Evolutionary conservation across 2,797 vertebrate species (phyloP), one percentile per base, ranked within the genome.

Genomic region (Sparidentex hasta): DNA sequence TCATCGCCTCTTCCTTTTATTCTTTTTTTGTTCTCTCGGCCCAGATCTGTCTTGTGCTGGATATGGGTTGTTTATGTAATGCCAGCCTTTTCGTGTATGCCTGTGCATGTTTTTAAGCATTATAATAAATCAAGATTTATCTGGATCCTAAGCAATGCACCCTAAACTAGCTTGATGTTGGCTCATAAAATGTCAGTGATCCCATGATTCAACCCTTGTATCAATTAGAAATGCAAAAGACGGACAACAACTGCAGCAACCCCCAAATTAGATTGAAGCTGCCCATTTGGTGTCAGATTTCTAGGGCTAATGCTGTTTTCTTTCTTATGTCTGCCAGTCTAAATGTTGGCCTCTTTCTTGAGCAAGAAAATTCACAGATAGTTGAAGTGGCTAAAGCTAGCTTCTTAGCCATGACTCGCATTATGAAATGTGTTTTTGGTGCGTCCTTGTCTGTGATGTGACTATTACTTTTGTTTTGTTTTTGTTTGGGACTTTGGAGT

Each of bases 11-110:
- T 27, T 80, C 16, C 23, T 64, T 65, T 70, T 43, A 17, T 71
- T 66, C 11, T 65, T 52, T 64, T 68, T 74, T 66, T 68, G 18
- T 64, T 69, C 54, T 65, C 56, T 64, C 47, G 4, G 52, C 68
- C 81, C 61, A 84, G 69, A 86, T 84, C 57, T 74, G 59, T 74
- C 54, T 88, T 58, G 17, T 61, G 33, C 29, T 78, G 52, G 43
- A 81, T 71, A 65, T 78, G 48, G 29, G 41, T 21, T 83, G 65
- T 90, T 87, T 87, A 81, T 71, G 48, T 87, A 88, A 86, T 78
- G 62, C 54, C 65, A 44, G n/a, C 23, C 29, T 86, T 7, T 81
- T 33, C 80, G 33, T 82, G 48, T 57, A 72, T 5, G 41, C 14
- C 29, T 33, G 14, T 83, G 57, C 71, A 27, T 29, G 9, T 80